Conservation (phyloP, 2,113 vertebrate species). For the Donacobius atricapilla region DNA sequence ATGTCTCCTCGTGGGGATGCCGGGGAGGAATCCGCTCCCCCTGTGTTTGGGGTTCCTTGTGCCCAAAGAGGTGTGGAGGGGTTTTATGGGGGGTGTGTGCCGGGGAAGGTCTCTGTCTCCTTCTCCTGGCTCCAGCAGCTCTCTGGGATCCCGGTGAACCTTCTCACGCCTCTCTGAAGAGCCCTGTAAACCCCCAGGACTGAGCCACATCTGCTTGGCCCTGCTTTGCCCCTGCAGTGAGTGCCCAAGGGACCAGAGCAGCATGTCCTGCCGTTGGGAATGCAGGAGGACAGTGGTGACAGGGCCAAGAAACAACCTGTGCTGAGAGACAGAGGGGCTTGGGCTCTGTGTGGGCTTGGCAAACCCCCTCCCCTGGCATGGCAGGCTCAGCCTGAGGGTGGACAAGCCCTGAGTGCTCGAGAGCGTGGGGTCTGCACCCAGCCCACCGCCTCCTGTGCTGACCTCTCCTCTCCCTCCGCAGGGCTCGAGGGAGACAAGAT, state of each 20-base stretch:
- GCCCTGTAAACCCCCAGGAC: not conserved
- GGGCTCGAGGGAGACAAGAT: slow-evolving; percentile 56
- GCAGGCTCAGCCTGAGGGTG: not conserved
- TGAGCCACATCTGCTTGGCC: not conserved
- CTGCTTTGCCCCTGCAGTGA: fast-evolving
- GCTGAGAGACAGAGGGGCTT: not conserved
- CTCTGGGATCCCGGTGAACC: not conserved
- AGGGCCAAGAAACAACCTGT: not conserved
- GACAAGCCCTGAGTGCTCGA: not conserved
- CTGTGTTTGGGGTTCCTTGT: not conserved
- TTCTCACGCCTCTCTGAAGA: not conserved
- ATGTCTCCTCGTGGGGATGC: fast-evolving
- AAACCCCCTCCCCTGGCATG: not conserved
- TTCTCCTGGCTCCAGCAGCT: not conserved
- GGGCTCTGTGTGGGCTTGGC: not conserved
- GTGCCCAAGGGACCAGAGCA: not conserved
- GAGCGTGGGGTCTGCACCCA: not conserved
- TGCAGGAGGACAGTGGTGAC: not conserved
- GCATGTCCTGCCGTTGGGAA: not conserved
- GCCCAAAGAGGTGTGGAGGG: not conserved
- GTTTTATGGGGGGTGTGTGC: not conserved
- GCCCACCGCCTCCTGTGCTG: not conserved
- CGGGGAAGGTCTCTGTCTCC: not conserved
- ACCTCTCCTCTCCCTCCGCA: slow-evolving; percentile 48
- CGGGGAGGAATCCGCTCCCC: not conserved